Conservation (phyloP, 2,888 invertebrate species). For the Folsomia candida region DNA sequence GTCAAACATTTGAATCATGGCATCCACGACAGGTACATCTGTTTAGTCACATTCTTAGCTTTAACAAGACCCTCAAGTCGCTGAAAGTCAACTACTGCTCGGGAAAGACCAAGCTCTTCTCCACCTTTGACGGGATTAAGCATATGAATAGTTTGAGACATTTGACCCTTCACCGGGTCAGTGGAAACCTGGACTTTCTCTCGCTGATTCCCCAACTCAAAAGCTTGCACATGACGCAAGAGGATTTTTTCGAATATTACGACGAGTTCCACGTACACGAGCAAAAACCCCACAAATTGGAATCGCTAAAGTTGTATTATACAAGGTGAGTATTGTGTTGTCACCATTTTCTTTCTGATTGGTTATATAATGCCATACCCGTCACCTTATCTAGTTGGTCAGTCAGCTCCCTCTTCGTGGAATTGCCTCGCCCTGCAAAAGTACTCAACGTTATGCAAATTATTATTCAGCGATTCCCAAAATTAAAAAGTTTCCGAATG, state of each 20-base stretch:
- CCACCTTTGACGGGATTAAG: conserved; percentile 10
- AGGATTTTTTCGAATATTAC: conserved; percentile 19
- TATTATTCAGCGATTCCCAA: conserved; percentile 18
- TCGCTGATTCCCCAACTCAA: conserved; percentile 10
- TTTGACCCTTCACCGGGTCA: conserved; percentile 16
- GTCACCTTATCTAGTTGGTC: too few relatives aligned
- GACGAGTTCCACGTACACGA: conserved; percentile 20
- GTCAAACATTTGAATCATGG: conserved; percentile 13
- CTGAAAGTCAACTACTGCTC: conserved; percentile 17
- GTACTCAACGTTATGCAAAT: conserved; percentile 13
- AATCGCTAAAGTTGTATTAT: conserved; percentile 13
- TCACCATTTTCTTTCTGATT: too few relatives aligned
- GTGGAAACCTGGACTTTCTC: conserved; percentile 13
- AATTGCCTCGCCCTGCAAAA: conserved; percentile 16
- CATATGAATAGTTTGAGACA: conserved; percentile 5
- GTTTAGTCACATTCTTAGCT: not conserved
- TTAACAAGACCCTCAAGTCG: not conserved
- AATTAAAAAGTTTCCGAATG: conserved; percentile 14
- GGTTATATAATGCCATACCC: too few relatives aligned
- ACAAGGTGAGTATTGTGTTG: too few relatives aligned
- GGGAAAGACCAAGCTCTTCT: conserved; percentile 4
- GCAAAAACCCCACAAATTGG: conserved; percentile 11
- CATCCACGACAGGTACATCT: conserved; percentile 12
- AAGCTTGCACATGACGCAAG: conserved; percentile 18
- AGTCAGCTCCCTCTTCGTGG: conserved; percentile 12